A percentile compares a stretch with the other conserved stretches of the same genome.
phyloP scores from a whole-genome alignment of 2,113 vertebrate genomes.

The Gracilinanus agilis region DNA sequence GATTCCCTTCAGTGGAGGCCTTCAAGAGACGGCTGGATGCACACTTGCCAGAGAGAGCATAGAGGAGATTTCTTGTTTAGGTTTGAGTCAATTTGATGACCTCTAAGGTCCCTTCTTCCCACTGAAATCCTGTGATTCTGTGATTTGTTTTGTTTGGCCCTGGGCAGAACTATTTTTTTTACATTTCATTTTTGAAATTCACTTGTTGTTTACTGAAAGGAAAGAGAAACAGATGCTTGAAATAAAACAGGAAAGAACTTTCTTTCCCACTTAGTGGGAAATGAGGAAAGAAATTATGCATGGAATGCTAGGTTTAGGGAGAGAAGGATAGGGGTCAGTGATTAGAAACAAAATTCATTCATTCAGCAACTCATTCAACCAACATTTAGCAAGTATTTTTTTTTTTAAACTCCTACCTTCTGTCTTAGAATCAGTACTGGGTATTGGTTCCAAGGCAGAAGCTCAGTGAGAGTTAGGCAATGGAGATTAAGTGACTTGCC shows the following conservation, averaged over 20 bases:
- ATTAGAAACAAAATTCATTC: background rate
- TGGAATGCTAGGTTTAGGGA: background rate
- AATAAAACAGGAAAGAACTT: background rate
- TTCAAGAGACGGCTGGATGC: background rate
- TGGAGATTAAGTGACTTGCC: background rate
- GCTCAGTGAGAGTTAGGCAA: too few species aligned
- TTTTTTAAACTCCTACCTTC: background rate
- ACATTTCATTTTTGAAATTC: background rate
- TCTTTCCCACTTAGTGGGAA: background rate
- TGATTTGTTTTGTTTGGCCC: background rate
- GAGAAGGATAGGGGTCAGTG: background rate
- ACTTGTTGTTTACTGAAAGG: background rate
- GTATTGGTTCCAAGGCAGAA: too few species aligned
- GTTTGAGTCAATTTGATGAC: background rate
- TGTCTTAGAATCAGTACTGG: too few species aligned
- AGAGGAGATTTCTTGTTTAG: background rate
- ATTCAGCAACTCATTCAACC: background rate
- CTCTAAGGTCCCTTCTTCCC: background rate
- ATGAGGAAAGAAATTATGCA: background rate
- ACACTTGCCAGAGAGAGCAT: background rate
- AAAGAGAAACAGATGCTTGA: background rate
- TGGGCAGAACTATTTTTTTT: background rate
- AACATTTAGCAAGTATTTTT: background rate
- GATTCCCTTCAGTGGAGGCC: background rate
- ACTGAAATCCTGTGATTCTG: background rate